Evolutionary conservation across 2,888 invertebrate species (phyloP).

Genomic region (Liodrosophila aerea): DNA sequence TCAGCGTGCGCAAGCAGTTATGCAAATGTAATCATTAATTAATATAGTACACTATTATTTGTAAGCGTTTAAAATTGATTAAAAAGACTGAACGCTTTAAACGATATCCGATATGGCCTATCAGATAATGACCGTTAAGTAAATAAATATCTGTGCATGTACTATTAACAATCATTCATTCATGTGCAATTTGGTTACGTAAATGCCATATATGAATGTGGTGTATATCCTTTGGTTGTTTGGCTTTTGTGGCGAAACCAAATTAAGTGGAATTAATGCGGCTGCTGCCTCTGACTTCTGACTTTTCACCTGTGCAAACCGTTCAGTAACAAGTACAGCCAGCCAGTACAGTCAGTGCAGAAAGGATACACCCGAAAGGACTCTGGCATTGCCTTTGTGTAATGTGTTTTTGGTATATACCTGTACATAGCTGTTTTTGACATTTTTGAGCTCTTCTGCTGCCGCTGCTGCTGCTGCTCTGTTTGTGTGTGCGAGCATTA

Average conservation of each 20-base stretch:
- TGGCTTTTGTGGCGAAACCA: constrained; percentile 63
- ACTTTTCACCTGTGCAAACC: constrained; percentile 66
- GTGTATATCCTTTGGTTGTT: constrained; percentile 10
- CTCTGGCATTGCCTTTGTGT: constrained; percentile 57
- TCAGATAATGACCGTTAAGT: no score
- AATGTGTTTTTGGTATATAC: constrained; percentile 47
- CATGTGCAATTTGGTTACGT: neutral
- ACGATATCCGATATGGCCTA: no score
- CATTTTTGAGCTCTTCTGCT: constrained; percentile 55
- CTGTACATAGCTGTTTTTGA: constrained; percentile 69
- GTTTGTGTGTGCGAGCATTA: constrained; percentile 39
- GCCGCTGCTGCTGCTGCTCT: no score
- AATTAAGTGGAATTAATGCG: constrained; percentile 73
- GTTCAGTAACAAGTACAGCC: constrained; percentile 21
- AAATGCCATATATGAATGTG: no score
- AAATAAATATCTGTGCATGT: no score
- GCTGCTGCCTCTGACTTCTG: constrained; percentile 61
- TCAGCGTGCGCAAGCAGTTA: no score
- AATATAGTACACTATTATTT: no score
- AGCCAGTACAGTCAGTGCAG: constrained; percentile 22
- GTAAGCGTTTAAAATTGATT: no score
- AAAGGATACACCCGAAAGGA: constrained; percentile 36
- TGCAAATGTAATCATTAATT: no score
- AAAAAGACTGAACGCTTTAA: no score
- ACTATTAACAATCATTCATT: no score